Evolutionary conservation across 2,797 vertebrate species (phyloP).

Genomic region (Alca torda): DNA sequence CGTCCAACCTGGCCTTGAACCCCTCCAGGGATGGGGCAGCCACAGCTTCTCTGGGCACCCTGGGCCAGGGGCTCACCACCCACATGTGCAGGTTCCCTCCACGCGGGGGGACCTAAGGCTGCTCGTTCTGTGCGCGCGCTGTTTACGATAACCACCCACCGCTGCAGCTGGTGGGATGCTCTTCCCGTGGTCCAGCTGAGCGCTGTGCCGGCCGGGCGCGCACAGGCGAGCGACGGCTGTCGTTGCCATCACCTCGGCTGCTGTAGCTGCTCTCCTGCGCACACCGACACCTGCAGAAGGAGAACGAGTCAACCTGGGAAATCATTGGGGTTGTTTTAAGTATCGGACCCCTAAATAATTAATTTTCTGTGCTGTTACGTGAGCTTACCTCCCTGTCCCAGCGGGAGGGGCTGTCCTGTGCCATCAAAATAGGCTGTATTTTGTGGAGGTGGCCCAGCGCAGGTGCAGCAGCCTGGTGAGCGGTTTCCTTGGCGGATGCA

Average conservation of each 20-base stretch:
- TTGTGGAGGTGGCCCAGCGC: neutral
- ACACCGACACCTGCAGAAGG: rapidly evolving
- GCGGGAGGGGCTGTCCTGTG: neutral
- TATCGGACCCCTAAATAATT: neutral
- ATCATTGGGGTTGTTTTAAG: neutral
- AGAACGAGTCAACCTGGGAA: neutral
- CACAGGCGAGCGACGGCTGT: neutral
- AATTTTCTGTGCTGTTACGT: neutral
- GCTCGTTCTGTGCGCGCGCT: neutral
- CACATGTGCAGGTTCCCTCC: neutral
- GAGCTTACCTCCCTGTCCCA: neutral
- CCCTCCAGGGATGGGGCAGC: too few relatives aligned
- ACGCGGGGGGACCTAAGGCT: neutral
- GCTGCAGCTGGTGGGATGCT: neutral
- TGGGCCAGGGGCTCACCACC: too few relatives aligned
- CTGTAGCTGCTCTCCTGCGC: neutral
- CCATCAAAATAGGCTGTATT: neutral
- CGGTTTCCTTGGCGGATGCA: neutral
- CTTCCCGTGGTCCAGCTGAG: neutral
- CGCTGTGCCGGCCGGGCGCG: neutral
- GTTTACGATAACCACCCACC: neutral
- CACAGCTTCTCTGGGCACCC: too few relatives aligned
- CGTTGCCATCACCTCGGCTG: neutral
- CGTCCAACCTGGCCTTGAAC: too few relatives aligned
- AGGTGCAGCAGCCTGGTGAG: rapidly evolving